Evolutionary conservation across 2,888 invertebrate genomes (phyloP).

Genomic region (Drosophila subsilvestris): DNA sequence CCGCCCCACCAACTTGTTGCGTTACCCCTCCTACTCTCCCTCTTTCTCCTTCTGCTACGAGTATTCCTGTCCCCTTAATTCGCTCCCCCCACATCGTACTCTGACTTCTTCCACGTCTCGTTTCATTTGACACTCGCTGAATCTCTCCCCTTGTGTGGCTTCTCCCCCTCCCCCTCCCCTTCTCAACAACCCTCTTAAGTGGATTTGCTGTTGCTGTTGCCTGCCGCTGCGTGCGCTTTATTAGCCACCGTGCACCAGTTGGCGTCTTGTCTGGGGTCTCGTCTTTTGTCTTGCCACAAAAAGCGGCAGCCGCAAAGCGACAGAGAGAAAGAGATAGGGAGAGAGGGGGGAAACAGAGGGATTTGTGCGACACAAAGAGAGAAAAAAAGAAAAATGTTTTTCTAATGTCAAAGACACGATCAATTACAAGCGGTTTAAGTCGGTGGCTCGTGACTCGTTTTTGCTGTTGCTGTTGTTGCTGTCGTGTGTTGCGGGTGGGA

Average conservation of each 20-base stretch:
- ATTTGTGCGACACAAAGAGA: background rate
- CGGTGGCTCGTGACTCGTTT: conserved; percentile 54
- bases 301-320: conserved; percentile 19
- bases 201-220: conserved; percentile 74
- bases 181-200: conserved; percentile 68
- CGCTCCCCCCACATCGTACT: conserved; percentile 2
- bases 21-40: background rate
- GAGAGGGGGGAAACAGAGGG: background rate
- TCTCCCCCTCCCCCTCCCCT: conserved; percentile 55
- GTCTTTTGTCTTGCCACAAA: conserved; percentile 45
- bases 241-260: conserved; percentile 75
- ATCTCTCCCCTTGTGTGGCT: conserved; percentile 60
- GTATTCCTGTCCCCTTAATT: background rate
- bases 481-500: conserved; percentile 18
- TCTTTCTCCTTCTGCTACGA: background rate
- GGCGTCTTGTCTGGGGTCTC: conserved; percentile 35
- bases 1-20: background rate
- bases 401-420: conserved; percentile 76
- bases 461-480: conserved; percentile 21
- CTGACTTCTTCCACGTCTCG: conserved; percentile 34
- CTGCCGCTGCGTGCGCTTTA: conserved; percentile 65
- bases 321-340: background rate
- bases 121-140: conserved; percentile 40
- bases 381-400: conserved; percentile 48
- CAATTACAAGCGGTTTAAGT: conserved; percentile 71